Evolutionary conservation across 2,113 vertebrate species (phyloP), one percentile per base, ranked within the genome.

Genomic region (Cariama cristata): DNA sequence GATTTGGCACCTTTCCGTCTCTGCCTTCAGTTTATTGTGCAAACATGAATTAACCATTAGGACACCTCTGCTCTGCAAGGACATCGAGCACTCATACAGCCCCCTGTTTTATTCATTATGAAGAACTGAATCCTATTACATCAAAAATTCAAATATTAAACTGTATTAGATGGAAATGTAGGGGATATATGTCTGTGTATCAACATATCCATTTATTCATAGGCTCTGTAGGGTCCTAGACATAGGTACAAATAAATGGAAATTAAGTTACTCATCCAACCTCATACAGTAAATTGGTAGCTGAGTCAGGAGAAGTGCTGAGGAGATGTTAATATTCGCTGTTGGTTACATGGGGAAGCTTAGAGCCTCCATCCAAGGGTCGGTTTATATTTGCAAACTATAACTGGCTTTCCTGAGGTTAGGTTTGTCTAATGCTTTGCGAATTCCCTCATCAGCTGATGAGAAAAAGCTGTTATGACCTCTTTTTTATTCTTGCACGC

Each of bases 111-210:
- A 96, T 96, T 93, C 73, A 97, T 94, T 71, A 72, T 72, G 26
- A 93, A 88, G 49, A 66, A 93, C 1, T 85, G 62, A 88, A 90
- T 90, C 33, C 19, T 79, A 64, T 79, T 68, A 47, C 53, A 79
- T 93, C 79, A 90, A 91, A 87, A 75, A 97, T 87, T 96, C 66
- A 96, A 72, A 93, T 72, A 56, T 95, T 93, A 91, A 96, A 90
- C 53, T 60, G 44, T 52, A 91, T 95, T 95, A 94, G 85, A 76
- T 69, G 35, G 69, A 62, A n/a, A 79, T 16, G 26, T 28, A 69
- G 67, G 49, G 27, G 42, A 76, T 86, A 69, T 72, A n/a, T 82
- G 44, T 35, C 93, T 91, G 24, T 60, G 44, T 82, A 82, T 86
- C 8, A 38, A 89, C 42, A 84, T 20, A 91, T 52, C 30, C 14